A percentile compares a stretch with the other conserved stretches of the same genome.
Evolutionary conservation across 1,140 invertebrate species (phyloP).

Genomic region (Aphis gossypii): DNA sequence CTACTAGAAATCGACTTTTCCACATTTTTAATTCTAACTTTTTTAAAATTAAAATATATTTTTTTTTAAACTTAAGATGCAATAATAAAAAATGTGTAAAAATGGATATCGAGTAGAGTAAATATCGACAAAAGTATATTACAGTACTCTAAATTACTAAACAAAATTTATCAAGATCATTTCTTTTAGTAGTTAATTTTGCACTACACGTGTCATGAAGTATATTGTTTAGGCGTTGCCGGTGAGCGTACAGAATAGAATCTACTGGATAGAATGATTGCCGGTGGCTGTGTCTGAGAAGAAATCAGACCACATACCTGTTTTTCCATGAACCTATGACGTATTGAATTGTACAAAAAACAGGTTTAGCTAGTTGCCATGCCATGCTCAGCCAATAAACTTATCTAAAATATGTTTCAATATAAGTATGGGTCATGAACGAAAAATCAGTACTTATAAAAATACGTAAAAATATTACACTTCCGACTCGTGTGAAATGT

Average conservation of each 20-base stretch:
- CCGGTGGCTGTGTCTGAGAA: slow-evolving; percentile 31
- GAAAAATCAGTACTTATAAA: not conserved
- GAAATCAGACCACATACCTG: slow-evolving; percentile 52
- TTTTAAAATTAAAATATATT: not conserved
- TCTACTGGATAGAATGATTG: not conserved
- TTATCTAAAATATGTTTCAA: slow-evolving; percentile 8
- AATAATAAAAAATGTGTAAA: too few species aligned
- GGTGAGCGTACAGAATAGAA: not conserved
- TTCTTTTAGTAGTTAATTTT: not conserved
- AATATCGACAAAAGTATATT: too few species aligned
- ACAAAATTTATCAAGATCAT: not conserved
- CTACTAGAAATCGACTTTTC: too few species aligned
- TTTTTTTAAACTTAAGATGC: not conserved
- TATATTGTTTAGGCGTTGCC: slow-evolving; percentile 19
- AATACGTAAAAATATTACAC: not conserved
- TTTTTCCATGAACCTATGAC: slow-evolving; percentile 39
- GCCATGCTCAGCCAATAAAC: slow-evolving; percentile 36
- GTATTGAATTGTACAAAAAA: slow-evolving; percentile 46
- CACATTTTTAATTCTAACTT: too few species aligned
- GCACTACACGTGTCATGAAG: slow-evolving; percentile 31
- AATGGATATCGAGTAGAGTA: too few species aligned
- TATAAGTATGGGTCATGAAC: slow-evolving; percentile 11
- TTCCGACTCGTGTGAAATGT: not conserved
- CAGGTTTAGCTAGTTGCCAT: slow-evolving; percentile 44
- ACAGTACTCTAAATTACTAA: not conserved